phyloP scores from a whole-genome alignment of 2,797 vertebrate genomes.

The Micromesistius poutassou region DNA sequence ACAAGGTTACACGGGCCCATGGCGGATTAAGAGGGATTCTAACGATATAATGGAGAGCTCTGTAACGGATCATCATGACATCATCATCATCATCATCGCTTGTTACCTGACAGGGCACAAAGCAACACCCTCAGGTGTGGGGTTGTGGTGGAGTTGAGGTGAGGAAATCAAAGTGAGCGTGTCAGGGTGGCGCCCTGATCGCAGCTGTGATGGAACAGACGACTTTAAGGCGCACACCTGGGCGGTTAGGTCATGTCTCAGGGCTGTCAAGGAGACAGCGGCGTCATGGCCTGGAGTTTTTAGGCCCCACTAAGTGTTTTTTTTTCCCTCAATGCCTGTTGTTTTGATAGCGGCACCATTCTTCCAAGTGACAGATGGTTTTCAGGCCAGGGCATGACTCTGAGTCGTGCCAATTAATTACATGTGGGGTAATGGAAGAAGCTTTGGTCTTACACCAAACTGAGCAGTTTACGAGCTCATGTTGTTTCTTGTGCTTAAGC shows the following conservation, averaged over 20 bases:
- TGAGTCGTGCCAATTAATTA: slow-evolving; percentile 63
- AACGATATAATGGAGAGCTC: background rate
- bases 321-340: slow-evolving; percentile 24
- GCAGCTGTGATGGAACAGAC: background rate
- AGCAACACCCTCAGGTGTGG: background rate
- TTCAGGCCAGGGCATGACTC: slow-evolving; percentile 58
- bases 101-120: background rate
- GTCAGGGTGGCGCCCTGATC: background rate
- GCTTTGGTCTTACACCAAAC: slow-evolving; percentile 23
- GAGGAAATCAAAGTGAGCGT: background rate
- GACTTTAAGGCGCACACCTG: background rate
- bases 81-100: background rate
- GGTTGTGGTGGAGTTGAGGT: background rate
- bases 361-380: slow-evolving; percentile 41
- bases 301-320: slow-evolving; percentile 15
- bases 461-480: slow-evolving; percentile 16
- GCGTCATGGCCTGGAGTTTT: background rate
- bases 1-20: background rate
- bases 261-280: slow-evolving; percentile 27
- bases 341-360: slow-evolving; percentile 44
- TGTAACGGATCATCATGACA: background rate
- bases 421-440: slow-evolving; percentile 53
- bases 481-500: background rate
- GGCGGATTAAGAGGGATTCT: background rate
- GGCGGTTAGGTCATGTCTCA: slow-evolving; percentile 29